Conservation (phyloP, 2,113 vertebrate genomes). For the Hoplias malabaricus region DNA sequence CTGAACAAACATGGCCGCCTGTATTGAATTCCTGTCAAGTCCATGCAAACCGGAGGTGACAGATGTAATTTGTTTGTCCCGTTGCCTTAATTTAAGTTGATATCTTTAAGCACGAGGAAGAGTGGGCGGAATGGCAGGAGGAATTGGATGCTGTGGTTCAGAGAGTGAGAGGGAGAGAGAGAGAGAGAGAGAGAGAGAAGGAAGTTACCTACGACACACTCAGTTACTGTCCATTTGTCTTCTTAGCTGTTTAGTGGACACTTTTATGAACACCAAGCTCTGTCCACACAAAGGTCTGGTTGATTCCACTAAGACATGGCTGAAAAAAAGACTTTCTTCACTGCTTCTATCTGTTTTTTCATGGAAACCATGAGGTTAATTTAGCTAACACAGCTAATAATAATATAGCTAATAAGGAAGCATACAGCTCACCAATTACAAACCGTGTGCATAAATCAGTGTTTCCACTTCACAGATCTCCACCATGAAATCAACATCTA, state of each 20-base stretch:
- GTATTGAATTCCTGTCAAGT: constrained; percentile 76
- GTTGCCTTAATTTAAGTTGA: constrained; percentile 78
- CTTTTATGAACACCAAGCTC: constrained; percentile 24
- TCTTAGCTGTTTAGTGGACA: constrained; percentile 14
- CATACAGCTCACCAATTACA: background rate
- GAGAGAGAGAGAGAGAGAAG: constrained; percentile 40
- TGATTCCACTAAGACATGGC: too few species aligned
- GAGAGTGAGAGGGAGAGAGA: constrained; percentile 2
- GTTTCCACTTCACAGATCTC: too few species aligned
- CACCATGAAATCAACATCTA: too few species aligned
- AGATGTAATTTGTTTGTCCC: constrained; percentile 82
- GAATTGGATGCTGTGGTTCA: constrained; percentile 43
- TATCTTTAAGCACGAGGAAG: constrained; percentile 59
- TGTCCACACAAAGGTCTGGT: constrained; percentile 31
- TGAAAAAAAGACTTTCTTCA: too few species aligned
- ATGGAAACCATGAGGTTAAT: background rate
- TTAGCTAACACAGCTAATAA: too few species aligned
- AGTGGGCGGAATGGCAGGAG: constrained; percentile 53
- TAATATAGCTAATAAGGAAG: too few species aligned
- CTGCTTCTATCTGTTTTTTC: background rate
- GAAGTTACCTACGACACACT: constrained; percentile 42
- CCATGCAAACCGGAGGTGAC: constrained; percentile 77
- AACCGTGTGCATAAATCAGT: too few species aligned
- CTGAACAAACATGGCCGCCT: constrained; percentile 72
- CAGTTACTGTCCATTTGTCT: constrained; percentile 42